Evolutionary conservation across 2,888 invertebrate species (phyloP).

Genomic region (Rapana venosa): DNA sequence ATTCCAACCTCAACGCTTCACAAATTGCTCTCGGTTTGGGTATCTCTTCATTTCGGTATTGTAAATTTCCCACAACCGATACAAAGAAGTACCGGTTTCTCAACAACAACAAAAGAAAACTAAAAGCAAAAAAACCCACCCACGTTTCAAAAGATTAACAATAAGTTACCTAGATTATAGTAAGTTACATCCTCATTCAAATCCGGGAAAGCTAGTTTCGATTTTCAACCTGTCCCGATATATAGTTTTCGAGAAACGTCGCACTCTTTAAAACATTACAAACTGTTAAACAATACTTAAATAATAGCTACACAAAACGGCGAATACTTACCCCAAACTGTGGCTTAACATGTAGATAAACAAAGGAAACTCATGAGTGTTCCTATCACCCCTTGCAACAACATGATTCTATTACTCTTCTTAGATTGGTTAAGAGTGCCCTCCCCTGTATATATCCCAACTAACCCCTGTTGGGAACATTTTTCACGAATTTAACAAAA

Average conservation of each 20-base stretch:
- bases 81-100: too few species aligned
- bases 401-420: conserved; percentile 15
- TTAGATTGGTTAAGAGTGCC: neutral
- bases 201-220: conserved; percentile 24
- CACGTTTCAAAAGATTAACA: neutral
- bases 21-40: too few species aligned
- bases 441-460: neutral
- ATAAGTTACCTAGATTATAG: neutral
- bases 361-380: neutral
- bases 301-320: neutral
- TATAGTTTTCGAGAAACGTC: neutral
- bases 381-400: neutral
- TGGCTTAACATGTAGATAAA: neutral
- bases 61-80: too few species aligned
- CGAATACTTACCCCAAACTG: neutral
- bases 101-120: neutral
- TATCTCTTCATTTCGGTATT: too few species aligned
- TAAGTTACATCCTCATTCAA: neutral
- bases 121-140: neutral
- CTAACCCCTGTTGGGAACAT: too few species aligned
- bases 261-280: neutral
- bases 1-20: too few species aligned
- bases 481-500: too few species aligned
- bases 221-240: neutral
- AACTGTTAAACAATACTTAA: neutral